Evolutionary conservation across 2,888 invertebrate species (phyloP).

Genomic region (Drosophila emarginata): DNA sequence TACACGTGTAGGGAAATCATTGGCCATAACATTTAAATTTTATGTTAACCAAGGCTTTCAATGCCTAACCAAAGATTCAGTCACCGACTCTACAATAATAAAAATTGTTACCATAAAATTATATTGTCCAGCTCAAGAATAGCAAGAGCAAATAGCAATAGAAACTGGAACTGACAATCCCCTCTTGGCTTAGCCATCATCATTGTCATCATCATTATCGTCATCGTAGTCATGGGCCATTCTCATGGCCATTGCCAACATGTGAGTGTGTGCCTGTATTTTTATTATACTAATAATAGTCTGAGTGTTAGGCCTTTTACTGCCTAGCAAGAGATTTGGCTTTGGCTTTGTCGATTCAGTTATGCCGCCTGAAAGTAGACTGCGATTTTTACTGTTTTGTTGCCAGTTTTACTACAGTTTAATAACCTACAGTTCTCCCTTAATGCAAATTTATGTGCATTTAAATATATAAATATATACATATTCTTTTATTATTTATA

Average conservation of each 20-base stretch:
- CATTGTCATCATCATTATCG: slow-evolving; percentile 35
- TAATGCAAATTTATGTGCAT: slow-evolving; percentile 71
- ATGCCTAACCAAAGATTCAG: slow-evolving; percentile 45
- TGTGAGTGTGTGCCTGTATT: slow-evolving; percentile 61
- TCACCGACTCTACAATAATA: slow-evolving; percentile 49
- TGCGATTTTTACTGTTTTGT: slow-evolving; percentile 57
- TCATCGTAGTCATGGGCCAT: slow-evolving; percentile 37
- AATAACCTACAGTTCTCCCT: slow-evolving; percentile 61
- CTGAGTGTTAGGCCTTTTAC: slow-evolving; percentile 54
- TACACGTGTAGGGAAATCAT: slow-evolving; percentile 41
- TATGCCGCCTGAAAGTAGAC: slow-evolving; percentile 72
- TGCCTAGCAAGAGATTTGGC: slow-evolving; percentile 31
- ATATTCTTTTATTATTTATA: slow-evolving; percentile 67
- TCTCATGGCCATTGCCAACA: slow-evolving; percentile 9
- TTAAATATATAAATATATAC: slow-evolving; percentile 55
- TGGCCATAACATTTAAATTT: slow-evolving; percentile 72
- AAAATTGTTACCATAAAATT: slow-evolving; percentile 74
- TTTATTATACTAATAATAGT: slow-evolving; percentile 82
- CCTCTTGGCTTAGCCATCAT: slow-evolving; percentile 25
- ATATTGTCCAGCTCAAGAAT: slow-evolving; percentile 65
- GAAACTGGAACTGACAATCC: slow-evolving; percentile 27
- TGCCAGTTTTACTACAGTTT: slow-evolving; percentile 66
- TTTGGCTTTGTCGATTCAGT: background rate
- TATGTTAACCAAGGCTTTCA: slow-evolving; percentile 58
- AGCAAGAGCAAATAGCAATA: slow-evolving; percentile 27